phyloP scores from a whole-genome alignment of 1,140 invertebrate genomes.

The Drosophila funebris region DNA sequence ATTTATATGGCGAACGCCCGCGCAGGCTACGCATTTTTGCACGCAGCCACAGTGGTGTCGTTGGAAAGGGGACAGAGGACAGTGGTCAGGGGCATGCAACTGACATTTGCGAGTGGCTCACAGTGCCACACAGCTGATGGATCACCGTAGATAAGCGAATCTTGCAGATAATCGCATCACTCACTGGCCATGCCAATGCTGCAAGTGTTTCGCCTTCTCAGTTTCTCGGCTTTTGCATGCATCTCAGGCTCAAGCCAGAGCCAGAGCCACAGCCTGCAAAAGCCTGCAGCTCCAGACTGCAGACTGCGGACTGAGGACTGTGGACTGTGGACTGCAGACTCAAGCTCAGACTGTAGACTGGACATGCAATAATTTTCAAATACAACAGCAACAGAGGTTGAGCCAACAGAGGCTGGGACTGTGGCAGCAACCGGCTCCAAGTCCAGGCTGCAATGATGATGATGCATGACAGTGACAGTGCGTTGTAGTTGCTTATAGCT shows the following conservation, averaged over 20 bases:
- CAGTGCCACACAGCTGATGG: conserved; percentile 67
- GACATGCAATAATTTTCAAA: conserved; percentile 82
- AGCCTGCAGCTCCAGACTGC: conserved; percentile 25
- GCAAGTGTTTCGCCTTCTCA: conserved; percentile 59
- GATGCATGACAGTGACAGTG: conserved; percentile 81
- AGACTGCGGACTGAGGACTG: conserved; percentile 31
- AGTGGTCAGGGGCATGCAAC: conserved; percentile 5
- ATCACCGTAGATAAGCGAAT: conserved; percentile 83
- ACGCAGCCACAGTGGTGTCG: conserved; percentile 37
- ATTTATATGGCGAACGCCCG: conserved; percentile 77
- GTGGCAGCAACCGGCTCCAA: conserved; percentile 24
- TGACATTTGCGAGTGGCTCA: conserved; percentile 43
- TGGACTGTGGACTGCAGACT: conserved; percentile 15
- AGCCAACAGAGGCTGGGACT: not conserved
- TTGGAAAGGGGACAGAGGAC: not conserved
- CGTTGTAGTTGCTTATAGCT: conserved; percentile 62
- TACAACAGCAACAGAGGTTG: conserved; percentile 37
- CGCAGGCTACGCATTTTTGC: conserved; percentile 70
- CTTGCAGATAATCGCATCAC: conserved; percentile 83
- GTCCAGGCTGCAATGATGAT: conserved; percentile 58
- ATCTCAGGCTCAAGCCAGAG: not conserved
- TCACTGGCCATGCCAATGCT: conserved; percentile 67
- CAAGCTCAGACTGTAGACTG: conserved; percentile 30
- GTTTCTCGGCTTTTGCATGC: conserved; percentile 57
- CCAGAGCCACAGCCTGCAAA: not conserved